A percentile compares a stretch with the other conserved stretches of the same genome.
Conservation (phyloP, 2,797 vertebrate species). For the Oreonectes daqikongensis region DNA sequence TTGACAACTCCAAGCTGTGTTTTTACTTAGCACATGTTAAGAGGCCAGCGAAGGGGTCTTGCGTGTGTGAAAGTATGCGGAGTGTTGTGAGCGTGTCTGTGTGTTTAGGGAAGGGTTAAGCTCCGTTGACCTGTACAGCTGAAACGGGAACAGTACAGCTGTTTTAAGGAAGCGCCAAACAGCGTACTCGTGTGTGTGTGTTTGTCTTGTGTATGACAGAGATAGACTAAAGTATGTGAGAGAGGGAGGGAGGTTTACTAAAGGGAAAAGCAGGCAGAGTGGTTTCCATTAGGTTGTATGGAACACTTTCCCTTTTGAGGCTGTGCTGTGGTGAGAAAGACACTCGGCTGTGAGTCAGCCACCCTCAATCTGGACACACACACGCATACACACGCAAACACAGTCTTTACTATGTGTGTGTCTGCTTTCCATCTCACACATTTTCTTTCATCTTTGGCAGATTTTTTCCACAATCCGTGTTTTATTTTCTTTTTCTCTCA, state of each 20-base stretch:
- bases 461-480: neutral
- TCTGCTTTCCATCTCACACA: constrained; percentile 33
- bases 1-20: constrained; percentile 58
- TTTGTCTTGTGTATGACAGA: constrained; percentile 33
- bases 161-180: constrained; percentile 45
- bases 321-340: constrained; percentile 55
- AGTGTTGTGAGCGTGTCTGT: constrained; percentile 19
- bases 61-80: constrained; percentile 21
- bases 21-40: constrained; percentile 51
- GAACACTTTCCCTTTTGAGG: constrained; percentile 60
- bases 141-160: constrained; percentile 47
- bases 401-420: constrained; percentile 9
- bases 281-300: constrained; percentile 57
- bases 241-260: constrained; percentile 29
- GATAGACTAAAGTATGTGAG: constrained; percentile 23
- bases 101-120: constrained; percentile 41
- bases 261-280: constrained; percentile 48
- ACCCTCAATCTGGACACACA: constrained; percentile 35
- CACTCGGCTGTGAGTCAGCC: constrained; percentile 46
- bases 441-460: neutral
- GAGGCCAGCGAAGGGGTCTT: constrained; percentile 4
- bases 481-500: neutral
- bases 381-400: neutral
- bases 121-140: constrained; percentile 48
- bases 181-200: constrained; percentile 24